Percentiles rank a stretch among this genome's conserved stretches.
phyloP scores from a whole-genome alignment of 2,888 invertebrate genomes.

The Exephanes ischioxanthus region DNA sequence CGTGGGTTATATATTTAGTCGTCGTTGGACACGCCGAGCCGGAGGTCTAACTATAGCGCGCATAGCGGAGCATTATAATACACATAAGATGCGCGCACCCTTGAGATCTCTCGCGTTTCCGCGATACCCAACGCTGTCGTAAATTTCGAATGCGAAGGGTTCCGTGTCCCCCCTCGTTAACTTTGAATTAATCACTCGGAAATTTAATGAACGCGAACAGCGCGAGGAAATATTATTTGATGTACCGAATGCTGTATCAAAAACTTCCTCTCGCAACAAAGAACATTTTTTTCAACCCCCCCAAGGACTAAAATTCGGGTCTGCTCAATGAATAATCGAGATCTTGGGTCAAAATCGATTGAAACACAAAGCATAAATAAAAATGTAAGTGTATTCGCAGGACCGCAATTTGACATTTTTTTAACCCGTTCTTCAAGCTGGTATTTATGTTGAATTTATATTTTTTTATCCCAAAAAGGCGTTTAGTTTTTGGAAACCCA shows the following conservation, averaged over 20 bases:
- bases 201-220: constrained; percentile 17
- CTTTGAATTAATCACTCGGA: constrained; percentile 15
- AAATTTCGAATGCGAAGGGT: constrained; percentile 16
- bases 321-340: background rate
- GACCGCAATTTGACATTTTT: background rate
- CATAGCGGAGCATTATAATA: constrained; percentile 10
- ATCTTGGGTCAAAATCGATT: background rate
- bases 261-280: background rate
- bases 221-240: background rate
- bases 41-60: constrained; percentile 48
- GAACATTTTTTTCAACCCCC: background rate
- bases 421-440: background rate
- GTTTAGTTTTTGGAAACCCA: background rate
- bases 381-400: background rate
- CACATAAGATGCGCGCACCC: constrained; percentile 13
- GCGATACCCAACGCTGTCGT: background rate
- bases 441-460: background rate
- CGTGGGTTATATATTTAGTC: constrained; percentile 48
- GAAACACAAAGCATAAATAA: background rate
- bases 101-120: constrained; percentile 36
- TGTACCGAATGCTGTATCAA: background rate
- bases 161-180: constrained; percentile 21
- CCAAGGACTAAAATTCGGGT: background rate
- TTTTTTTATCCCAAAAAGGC: background rate
- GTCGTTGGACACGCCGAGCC: constrained; percentile 35